Evolutionary conservation across 2,888 invertebrate genomes (phyloP), one percentile per base, ranked within the genome.

Genomic region (Heliothis peltigera): DNA sequence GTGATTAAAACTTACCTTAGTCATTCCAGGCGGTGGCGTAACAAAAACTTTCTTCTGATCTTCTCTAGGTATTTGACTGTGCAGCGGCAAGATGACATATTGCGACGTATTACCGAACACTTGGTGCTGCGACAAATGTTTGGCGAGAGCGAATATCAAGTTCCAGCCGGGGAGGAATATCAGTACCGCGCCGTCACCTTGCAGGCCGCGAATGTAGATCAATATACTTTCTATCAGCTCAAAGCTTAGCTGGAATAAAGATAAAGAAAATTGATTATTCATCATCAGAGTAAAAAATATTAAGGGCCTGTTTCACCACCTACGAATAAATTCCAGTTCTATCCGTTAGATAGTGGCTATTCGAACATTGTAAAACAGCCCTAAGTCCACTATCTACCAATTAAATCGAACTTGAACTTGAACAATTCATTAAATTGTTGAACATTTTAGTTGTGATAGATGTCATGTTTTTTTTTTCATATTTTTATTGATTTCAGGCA

Each of bases 111-210:
- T 92, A 75, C 98, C 97, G 87, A 98, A 98, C 21, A 89, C 86
- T 0, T 80, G 96, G 87, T 98, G 97, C 82, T 97, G 97, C 15
- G 70, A 77, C 35, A 99, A 94, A 84, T 97, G 97, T 86, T 97
- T 97, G 97, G 98, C 97, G 55, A 99, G 94, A 0, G 98, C 97
- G 91, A 98, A 98, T 83, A 99, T 99, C 15, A 99, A 94, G 93
- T 98, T 99, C 99, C 99, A 99, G 0, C 99, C 99, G 0, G 99
- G 99, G 0, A 99, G 94, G 89, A 99, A 99, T 2, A 99, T 95
- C 0, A 99, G 94, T 0, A 99, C 97, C 0, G 99, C 98, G 0
- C 99, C 99, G 0, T 97, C 97, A 32, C 96, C 95, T 19, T 91
- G 88, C 75, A 96, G 92, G 0, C 82, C 82, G 62, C 95, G 95